phyloP scores from a whole-genome alignment of 1,140 invertebrate genomes.

The Drosophila dunni region DNA sequence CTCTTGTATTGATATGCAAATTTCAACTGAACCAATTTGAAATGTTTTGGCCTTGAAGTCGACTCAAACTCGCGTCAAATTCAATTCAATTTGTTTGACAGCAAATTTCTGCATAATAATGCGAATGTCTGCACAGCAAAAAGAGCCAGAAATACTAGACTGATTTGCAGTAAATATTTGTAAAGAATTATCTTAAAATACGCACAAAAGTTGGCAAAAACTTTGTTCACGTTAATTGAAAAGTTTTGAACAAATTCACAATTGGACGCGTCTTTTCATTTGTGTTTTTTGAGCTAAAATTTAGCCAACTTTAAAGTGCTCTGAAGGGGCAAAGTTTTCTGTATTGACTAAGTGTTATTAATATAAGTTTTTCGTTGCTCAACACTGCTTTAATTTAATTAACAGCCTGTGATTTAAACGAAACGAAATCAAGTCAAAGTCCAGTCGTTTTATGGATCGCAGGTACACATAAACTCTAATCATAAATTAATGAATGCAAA shows the following conservation, averaged over 20 bases:
- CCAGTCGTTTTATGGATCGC: background rate
- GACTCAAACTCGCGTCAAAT: conserved; percentile 2
- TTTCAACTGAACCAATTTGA: conserved; percentile 63
- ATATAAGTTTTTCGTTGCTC: background rate
- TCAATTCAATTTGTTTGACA: conserved; percentile 43
- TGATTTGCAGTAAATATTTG: conserved; percentile 13
- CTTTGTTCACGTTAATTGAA: background rate
- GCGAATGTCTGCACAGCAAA: background rate
- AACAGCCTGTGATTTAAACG: conserved; percentile 22
- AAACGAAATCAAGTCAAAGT: conserved; percentile 14
- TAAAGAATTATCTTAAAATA: conserved; percentile 3
- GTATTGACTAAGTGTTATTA: too few species aligned
- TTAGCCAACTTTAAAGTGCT: too few species aligned
- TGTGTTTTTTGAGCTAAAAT: background rate
- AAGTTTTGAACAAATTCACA: background rate
- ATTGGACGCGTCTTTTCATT: background rate
- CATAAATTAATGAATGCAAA: conserved; percentile 51
- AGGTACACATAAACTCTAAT: conserved; percentile 30
- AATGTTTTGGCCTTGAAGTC: conserved; percentile 73
- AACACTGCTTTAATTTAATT: background rate
- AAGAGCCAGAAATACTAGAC: background rate
- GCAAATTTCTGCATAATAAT: conserved; percentile 50
- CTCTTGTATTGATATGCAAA: conserved; percentile 65
- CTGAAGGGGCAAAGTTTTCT: too few species aligned
- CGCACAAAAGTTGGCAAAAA: background rate